phyloP scores from a whole-genome alignment of 2,113 vertebrate genomes.

The Microcebus griseorufus region DNA sequence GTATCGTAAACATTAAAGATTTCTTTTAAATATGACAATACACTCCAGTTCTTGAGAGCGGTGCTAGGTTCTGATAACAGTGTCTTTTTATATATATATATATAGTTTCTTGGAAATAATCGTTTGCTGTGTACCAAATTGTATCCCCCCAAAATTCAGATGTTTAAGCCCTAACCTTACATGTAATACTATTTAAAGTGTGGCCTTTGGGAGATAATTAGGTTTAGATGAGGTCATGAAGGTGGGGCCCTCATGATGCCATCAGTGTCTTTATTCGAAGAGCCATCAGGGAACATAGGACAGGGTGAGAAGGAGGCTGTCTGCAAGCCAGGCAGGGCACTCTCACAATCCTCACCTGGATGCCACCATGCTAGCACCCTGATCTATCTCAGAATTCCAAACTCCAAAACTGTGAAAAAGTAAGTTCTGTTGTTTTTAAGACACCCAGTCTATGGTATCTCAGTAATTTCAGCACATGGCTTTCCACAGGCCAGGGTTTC shows the following conservation, averaged over 20 bases:
- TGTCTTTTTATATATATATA: not conserved
- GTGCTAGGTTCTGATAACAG: not conserved
- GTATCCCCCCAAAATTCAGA: not conserved
- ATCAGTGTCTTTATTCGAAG: not conserved
- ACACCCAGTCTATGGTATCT: fast-evolving
- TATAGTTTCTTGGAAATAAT: not conserved
- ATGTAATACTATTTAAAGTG: not conserved
- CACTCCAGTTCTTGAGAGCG: not conserved
- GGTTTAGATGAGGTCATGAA: not conserved
- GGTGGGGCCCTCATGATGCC: not conserved
- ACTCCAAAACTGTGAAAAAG: not conserved
- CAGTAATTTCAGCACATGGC: not conserved
- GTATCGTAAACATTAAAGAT: not conserved
- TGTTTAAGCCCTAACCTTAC: not conserved
- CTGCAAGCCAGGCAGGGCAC: not conserved
- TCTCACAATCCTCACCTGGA: too few relatives aligned
- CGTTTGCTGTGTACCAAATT: not conserved
- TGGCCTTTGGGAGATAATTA: not conserved
- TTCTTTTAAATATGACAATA: not conserved
- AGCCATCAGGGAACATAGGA: not conserved
- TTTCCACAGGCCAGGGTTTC: not conserved
- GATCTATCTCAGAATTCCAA: not conserved
- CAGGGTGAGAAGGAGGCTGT: not conserved
- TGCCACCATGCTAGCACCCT: not conserved
- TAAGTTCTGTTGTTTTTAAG: too few relatives aligned